Conservation (phyloP, 2,888 invertebrate species). For the Cloeon dipterum region DNA sequence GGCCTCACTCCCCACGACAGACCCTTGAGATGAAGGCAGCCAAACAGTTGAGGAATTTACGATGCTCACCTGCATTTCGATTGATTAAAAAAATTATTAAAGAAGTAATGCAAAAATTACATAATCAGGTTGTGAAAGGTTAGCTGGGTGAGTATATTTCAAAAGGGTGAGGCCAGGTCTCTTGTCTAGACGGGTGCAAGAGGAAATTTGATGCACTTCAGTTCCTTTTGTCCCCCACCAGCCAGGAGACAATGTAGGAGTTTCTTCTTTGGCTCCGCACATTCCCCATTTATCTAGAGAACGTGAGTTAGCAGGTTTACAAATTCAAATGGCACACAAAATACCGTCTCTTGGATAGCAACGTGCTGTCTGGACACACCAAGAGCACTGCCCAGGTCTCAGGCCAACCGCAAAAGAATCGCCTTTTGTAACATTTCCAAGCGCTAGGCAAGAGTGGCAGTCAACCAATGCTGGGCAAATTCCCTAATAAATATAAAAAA, state of each 20-base stretch:
- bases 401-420: conserved; percentile 50
- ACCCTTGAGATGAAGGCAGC: conserved; percentile 46
- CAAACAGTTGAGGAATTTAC: conserved; percentile 66
- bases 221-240: conserved; percentile 81
- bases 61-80: conserved; percentile 31
- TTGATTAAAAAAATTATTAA: background rate
- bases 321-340: background rate
- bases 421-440: conserved; percentile 30
- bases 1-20: conserved; percentile 40
- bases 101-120: conserved; percentile 20
- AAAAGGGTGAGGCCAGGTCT: conserved; percentile 75
- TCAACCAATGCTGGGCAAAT: conserved; percentile 74
- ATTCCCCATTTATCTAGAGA: conserved; percentile 63
- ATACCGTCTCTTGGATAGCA: conserved; percentile 69
- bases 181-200: conserved; percentile 55
- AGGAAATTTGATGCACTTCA: conserved; percentile 37
- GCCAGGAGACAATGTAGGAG: conserved; percentile 55
- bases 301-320: too few relatives aligned
- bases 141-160: conserved; percentile 68
- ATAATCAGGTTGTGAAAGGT: conserved; percentile 70
- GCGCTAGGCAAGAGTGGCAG: conserved; percentile 75
- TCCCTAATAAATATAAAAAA: conserved; percentile 27
- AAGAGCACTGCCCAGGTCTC: conserved; percentile 59
- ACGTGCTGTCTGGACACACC: conserved; percentile 83
- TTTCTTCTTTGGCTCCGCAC: conserved; percentile 54